Base-by-base conservation (phyloP, 2,797 vertebrate species). In the Crenuchus spilurus region DNA sequence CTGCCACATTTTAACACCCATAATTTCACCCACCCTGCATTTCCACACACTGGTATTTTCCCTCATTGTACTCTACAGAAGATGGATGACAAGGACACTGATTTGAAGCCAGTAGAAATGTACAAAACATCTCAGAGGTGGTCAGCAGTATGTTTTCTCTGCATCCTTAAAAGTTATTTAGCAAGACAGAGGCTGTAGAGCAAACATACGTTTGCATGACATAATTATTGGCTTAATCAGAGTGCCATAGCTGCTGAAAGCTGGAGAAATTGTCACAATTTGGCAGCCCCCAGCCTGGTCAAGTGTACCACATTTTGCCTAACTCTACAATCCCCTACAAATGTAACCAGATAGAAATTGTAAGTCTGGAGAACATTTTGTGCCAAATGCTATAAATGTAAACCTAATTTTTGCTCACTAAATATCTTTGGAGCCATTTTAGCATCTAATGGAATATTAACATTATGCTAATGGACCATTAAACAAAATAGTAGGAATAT, bases 1-100 rank as follows among this genome's bases (percentile, higher is more conserved):
- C 78, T 77, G 82, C 83, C 86, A 80, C 81, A 81, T 82, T 88
- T 84, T 87, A 71, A 83, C 84, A 89, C 84, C 87, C 73, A 51
- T 90, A 86, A 88, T 91, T 91, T 87, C 75, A 70, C 82, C 84
- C 84, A 78, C 88, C 83, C 78, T 73, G 81, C 88, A 86, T 89
- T 89, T 90, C 88, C 77, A 85, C 33, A 26, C 60, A 7, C 58
- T 76, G 24, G 69, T 80, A 75, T 83, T 83, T 76, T 84, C 35
- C 77, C 75, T 86, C 78, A 87, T 87, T 78, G 65, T 70, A 84
- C 86, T 71, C 64, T 84, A 74, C 62, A 78, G 63, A 75, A 86
- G 82, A 86, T 74, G 80, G 85, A 88, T 86, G 84, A 85, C 35
- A 72, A 72, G 84, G 76, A 87, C 78, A 72, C 62, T 51, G 55